Base-by-base conservation (phyloP, 2,888 invertebrate species). In the Ophioninae sp. region DNA sequence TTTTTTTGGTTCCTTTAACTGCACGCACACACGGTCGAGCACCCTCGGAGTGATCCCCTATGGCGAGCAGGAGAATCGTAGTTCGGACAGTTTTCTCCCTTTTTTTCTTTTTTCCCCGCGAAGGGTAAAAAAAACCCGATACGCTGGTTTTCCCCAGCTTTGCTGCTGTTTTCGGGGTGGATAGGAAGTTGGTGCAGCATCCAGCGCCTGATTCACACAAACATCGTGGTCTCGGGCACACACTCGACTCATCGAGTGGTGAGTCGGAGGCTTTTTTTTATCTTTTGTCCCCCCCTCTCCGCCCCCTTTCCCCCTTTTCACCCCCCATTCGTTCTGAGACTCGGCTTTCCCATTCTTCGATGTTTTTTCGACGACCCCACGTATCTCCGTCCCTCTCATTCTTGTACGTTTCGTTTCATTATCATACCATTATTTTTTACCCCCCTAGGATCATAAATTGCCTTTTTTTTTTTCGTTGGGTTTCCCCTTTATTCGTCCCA, bases 381-480 rank as follows among this genome's bases (percentile, higher is more conserved):
- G 13, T 50, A 13, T 50, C 10, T 10, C 13, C 10, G 17, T 77
- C 57, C 72, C 72, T 67, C 50, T 69, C 75, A 59, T 68, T 61
- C 79, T 59, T 61, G 78, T 86, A 84, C 88, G 87, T 89, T 90
- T 88, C 88, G 87, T 89, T 91, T 91, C 91, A 91, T 91, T 91
- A 91, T 91, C 91, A 91, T 91, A 90, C 88, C 87, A 89, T 91
- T 91, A 91, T 90, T 89, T 90, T 88, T 91, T 90, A 85, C 85
- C 85, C 85, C 83, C 79, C 76, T 78, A 80, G 87, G 82, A 85
- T 88, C 91, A 91, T 91, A 90, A 91, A 91, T 91, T 90, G 89
- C 88, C 88, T 87, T 79, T 90, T 88, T 90, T 90, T 90, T 88
- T 90, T 90, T 90, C 88, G 87, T 87, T 88, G 88, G 90, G 87